Conservation (phyloP, 2,888 invertebrate genomes). For the Sinelater perroti region DNA sequence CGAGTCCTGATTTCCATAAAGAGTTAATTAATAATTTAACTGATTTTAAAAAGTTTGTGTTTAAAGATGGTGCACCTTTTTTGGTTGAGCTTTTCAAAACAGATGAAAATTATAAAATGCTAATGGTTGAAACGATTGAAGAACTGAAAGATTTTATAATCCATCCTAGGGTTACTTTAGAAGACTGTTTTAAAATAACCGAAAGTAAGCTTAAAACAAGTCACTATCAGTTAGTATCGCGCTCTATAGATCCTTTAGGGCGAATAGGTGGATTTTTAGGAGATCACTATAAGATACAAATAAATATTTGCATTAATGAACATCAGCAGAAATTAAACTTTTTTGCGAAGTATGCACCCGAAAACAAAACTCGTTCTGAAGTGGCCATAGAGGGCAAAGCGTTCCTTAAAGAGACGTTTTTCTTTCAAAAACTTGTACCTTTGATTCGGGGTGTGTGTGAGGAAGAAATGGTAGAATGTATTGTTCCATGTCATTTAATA, state of each 20-base stretch:
- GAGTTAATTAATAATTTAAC: slow-evolving; percentile 8
- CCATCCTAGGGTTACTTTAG: slow-evolving; percentile 38
- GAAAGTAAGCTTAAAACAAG: slow-evolving; percentile 41
- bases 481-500: slow-evolving; percentile 8
- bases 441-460: slow-evolving; percentile 4
- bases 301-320: slow-evolving; percentile 30
- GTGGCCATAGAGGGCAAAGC: slow-evolving; percentile 38
- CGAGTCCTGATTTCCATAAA: slow-evolving; percentile 25
- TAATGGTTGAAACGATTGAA: slow-evolving; percentile 18
- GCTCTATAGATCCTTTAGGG: slow-evolving; percentile 35
- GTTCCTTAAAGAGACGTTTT: slow-evolving; percentile 20
- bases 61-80: slow-evolving; percentile 17
- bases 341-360: slow-evolving; percentile 48
- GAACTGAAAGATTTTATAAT: slow-evolving; percentile 27
- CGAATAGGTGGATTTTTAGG: slow-evolving; percentile 48
- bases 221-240: slow-evolving; percentile 40
- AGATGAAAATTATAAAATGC: slow-evolving; percentile 19
- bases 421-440: slow-evolving; percentile 9
- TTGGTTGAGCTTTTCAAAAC: slow-evolving; percentile 20
- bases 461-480: slow-evolving; percentile 6
- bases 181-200: slow-evolving; percentile 46
- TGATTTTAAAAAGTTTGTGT: slow-evolving; percentile 23
- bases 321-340: slow-evolving; percentile 38
- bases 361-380: slow-evolving; percentile 34
- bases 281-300: slow-evolving; percentile 47